Evolutionary conservation across 2,797 vertebrate species (phyloP), one percentile per base, ranked within the genome.

Genomic region (Channa striata): DNA sequence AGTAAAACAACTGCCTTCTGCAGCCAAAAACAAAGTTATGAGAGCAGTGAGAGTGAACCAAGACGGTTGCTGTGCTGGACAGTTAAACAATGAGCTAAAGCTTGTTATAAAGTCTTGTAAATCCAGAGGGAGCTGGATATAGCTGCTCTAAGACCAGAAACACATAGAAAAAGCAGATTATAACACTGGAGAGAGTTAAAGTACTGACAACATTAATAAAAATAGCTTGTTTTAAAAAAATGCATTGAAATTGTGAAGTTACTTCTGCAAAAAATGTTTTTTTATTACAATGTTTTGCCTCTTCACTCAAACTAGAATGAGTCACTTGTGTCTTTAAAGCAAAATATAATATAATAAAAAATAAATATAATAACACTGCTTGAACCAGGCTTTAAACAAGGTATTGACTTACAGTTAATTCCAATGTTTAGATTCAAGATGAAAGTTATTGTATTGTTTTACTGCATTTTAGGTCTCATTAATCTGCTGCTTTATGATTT

Each of bases 371-470:
- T 30, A 30, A 30, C 25, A 30, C 25, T 30, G 25, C 25, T 30
- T 30, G 25, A 30, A 6, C 25, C 25, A 30, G 25, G 25, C 25
- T 30, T 30, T 30, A 30, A 30, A 30, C 25, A 30, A 4, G 25
- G 25, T 30, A 30, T 4, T 30, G 25, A 6, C 25, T 30, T 16
- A 8, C 1, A 43, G 40, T 8, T 14, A 43, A 30, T 30, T 43
- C 14, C 17, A n/a, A 60, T 58, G 6, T 20, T 58, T 36, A 12
- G 30, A 68, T 46, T 60, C n/a, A 71, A 33, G 11, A 36, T 23
- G 10, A 36, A 37, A 42, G 17, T 5, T 19, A 2, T 9, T 13
- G 3, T 53, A 30, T 30, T 10, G 17, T 16, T 52, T 6, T 4
- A 19, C 16, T 8, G 16, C 23, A 7, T 36, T 52, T 42, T 13